These are phyloP conservation scores for Trypoxylus dichotomus DNA, from an alignment of 1,140 invertebrate genomes.

Conservation along the genomic window DNA sequence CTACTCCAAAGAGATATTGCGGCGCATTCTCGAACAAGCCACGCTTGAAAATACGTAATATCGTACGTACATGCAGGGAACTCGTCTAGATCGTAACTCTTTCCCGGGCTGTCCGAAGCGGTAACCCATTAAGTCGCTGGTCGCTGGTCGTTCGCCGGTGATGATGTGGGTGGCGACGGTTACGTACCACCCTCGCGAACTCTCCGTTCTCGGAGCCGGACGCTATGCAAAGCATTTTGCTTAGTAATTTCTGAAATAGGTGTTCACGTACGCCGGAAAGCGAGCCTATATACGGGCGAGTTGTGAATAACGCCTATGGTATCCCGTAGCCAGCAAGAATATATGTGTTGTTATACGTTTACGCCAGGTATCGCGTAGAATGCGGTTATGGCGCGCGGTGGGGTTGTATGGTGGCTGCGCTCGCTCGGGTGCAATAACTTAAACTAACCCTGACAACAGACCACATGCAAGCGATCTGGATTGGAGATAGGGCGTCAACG, in stretches of 20 bases:
- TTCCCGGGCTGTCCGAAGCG: not conserved
- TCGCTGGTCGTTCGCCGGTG: not conserved
- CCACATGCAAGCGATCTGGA: constrained; percentile 11
- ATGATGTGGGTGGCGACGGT: not conserved
- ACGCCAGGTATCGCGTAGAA: not conserved
- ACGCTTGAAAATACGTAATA: too few species aligned
- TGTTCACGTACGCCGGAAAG: not conserved
- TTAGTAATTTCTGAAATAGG: constrained; percentile 14
- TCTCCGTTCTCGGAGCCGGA: not conserved
- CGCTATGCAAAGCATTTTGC: constrained; percentile 10
- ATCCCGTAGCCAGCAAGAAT: not conserved
- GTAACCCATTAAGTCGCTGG: not conserved
- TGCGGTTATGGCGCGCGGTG: not conserved
- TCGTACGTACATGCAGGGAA: not conserved
- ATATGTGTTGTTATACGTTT: not conserved
- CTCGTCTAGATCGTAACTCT: not conserved
- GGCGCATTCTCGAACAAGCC: too few species aligned
- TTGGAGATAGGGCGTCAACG: not conserved
- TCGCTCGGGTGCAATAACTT: constrained; percentile 13
- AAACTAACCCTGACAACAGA: constrained; percentile 6
- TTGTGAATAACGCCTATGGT: not conserved
- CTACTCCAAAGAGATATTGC: too few species aligned
- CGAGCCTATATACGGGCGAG: not conserved
- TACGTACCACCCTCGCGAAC: not conserved
- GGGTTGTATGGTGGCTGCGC: not conserved